A percentile compares a stretch with the other conserved stretches of the same genome.
Evolutionary conservation across 2,797 vertebrate species (phyloP).

Genomic region (Leptodactylus fallax): DNA sequence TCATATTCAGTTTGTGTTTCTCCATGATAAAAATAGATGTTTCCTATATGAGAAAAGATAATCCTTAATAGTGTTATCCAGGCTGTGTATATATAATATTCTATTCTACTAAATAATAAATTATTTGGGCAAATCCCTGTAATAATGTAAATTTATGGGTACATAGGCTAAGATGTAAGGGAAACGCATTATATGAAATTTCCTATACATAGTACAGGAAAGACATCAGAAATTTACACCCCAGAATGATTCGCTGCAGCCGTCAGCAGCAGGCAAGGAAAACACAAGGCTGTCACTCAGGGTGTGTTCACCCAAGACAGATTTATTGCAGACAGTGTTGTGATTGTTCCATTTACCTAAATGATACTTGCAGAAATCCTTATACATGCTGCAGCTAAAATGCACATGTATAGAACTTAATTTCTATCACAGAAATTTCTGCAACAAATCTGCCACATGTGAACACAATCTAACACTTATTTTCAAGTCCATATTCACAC

Average conservation of each 20-base stretch:
- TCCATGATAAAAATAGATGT: constrained; percentile 63
- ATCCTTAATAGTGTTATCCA: background rate
- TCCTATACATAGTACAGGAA: no score
- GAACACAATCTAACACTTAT: no score
- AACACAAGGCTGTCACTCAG: background rate
- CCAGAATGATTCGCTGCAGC: background rate
- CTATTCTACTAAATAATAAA: background rate
- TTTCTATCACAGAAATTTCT: no score
- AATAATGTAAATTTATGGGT: background rate
- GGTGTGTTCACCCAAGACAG: background rate
- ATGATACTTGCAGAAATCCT: no score
- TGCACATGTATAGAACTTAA: no score
- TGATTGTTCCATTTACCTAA: no score
- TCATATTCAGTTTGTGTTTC: constrained; percentile 30
- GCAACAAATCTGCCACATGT: no score
- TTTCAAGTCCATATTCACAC: no score
- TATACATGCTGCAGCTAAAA: no score
- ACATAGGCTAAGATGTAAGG: background rate
- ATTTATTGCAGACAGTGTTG: no score
- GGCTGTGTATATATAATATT: background rate
- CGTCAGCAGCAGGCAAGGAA: no score
- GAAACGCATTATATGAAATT: background rate
- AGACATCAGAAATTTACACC: background rate
- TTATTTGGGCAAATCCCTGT: background rate
- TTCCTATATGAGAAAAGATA: constrained; percentile 19